Base-by-base conservation (phyloP, 2,888 invertebrate species). In the Pachliopta kotzebuea region DNA sequence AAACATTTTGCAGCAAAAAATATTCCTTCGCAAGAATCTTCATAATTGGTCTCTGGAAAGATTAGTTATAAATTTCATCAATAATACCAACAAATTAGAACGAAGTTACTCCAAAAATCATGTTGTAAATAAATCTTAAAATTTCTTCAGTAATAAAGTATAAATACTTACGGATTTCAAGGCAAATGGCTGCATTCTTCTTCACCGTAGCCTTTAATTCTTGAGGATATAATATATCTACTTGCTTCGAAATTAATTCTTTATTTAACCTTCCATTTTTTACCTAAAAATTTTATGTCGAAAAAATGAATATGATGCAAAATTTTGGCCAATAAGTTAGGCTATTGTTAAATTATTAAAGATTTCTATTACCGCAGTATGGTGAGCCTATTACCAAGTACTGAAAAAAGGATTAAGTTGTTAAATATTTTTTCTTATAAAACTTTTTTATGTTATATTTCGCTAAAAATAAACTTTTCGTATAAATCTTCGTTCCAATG, bases 1-100 rank as follows among this genome's bases (percentile, higher is more conserved):
- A 89, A 73, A 72, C 90, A 90, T 72, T 85, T 88, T 0, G 78
- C 76, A 8, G 84, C 78, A 69, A 82, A 76, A 70, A 83, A 90
- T 29, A 86, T 79, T 9, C 78, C 81, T 69, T 88, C 87, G 58
- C 90, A 90, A 24, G 80, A 63, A 23, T 88, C 86, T 20, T 75
- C 73, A 68, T 86, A 88, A n/a, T 81, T 76, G 23, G 81, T 79
- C 75, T 88, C 90, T 90, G 86, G 70, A 87, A 88, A 67, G 42
- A 70, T 71, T 67, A n/a, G 11, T 26, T 14, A 45, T 6, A 18
- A 45, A 6, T 45, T 18, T 42, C 31, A 8, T 17, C 17, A 42
- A 42, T 42, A 42, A 45, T n/a, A 4, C 4, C 3, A 45, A n/a
- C 18, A n/a, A n/a, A 4, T 45, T 45, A 45, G 6, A 6, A 45